Conservation (phyloP, 2,888 invertebrate genomes). For the Aplocera efformata region DNA sequence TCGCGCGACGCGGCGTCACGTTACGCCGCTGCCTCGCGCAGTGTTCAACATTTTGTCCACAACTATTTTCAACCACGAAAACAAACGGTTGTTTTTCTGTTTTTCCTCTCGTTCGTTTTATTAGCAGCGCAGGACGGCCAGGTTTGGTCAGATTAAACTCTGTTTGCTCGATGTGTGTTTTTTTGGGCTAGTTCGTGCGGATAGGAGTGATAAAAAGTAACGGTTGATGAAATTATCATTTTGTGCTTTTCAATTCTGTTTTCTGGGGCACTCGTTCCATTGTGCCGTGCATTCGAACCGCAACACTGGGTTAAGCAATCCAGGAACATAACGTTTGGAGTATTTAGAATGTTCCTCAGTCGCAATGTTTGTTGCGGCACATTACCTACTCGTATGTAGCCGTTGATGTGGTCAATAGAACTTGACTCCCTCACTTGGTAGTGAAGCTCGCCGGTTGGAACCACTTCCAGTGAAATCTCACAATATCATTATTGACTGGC, state of each 20-base stretch:
- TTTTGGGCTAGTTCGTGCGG: slow-evolving; percentile 19
- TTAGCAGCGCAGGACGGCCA: slow-evolving; percentile 21
- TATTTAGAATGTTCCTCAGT: no score
- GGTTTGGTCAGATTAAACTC: slow-evolving; percentile 30
- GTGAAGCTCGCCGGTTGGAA: no score
- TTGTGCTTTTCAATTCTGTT: slow-evolving; percentile 19
- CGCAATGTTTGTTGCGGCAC: no score
- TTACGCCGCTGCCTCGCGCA: slow-evolving; percentile 14
- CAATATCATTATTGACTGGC: no score
- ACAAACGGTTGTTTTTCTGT: slow-evolving; percentile 23
- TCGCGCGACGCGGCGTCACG: slow-evolving; percentile 29
- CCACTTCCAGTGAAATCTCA: no score
- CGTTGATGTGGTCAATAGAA: no score
- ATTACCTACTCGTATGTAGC: no score
- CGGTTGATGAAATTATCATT: slow-evolving; percentile 18
- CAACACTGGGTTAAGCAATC: background rate
- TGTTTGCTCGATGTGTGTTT: slow-evolving; percentile 24
- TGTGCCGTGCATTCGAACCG: background rate
- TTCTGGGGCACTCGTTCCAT: background rate
- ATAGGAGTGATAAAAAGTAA: slow-evolving; percentile 19
- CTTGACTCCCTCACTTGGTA: no score
- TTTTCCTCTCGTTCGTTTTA: slow-evolving; percentile 26
- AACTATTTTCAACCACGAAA: slow-evolving; percentile 23
- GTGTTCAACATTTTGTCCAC: slow-evolving; percentile 34
- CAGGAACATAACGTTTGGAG: no score